phyloP scores from a whole-genome alignment of 37 sponge, comb jelly and placozoan genomes.

The Cliona cf. orientalis region DNA sequence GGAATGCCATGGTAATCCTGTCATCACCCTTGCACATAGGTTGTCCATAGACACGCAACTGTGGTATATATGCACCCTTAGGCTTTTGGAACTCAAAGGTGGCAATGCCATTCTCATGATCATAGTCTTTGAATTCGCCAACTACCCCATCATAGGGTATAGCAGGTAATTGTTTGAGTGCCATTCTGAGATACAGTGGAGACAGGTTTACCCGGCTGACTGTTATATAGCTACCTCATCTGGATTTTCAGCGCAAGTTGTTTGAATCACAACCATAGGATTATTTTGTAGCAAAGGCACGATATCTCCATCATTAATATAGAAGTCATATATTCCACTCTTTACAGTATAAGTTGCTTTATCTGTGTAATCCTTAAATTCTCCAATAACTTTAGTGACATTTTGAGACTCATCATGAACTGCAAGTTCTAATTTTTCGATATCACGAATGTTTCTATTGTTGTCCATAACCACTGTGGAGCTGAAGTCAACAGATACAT shows the following conservation, averaged over 20 bases:
- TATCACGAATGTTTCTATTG: not conserved
- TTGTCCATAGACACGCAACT: not conserved
- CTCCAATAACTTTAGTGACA: conserved; percentile 3
- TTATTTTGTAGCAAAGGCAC: no score
- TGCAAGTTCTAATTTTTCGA: conserved; percentile 15
- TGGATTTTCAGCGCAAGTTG: no score
- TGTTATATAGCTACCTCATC: no score
- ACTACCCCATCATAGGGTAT: no score
- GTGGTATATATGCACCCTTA: not conserved
- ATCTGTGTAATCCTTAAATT: not conserved
- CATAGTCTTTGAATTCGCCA: not conserved
- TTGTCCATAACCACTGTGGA: conserved; percentile 10
- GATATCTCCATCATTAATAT: no score
- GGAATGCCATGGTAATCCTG: not conserved
- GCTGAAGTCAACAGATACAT: conserved; percentile 32
- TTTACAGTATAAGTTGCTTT: no score
- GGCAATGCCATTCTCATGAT: conserved; percentile 26
- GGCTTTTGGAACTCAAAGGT: conserved; percentile 15
- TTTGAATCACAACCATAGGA: no score
- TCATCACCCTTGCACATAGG: not conserved
- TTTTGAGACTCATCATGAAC: not conserved
- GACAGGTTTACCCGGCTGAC: no score
- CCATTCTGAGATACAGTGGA: no score
- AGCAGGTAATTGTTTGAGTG: no score
- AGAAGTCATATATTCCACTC: no score